Conservation (phyloP, 2,113 vertebrate genomes). For the Trachemys scripta region DNA sequence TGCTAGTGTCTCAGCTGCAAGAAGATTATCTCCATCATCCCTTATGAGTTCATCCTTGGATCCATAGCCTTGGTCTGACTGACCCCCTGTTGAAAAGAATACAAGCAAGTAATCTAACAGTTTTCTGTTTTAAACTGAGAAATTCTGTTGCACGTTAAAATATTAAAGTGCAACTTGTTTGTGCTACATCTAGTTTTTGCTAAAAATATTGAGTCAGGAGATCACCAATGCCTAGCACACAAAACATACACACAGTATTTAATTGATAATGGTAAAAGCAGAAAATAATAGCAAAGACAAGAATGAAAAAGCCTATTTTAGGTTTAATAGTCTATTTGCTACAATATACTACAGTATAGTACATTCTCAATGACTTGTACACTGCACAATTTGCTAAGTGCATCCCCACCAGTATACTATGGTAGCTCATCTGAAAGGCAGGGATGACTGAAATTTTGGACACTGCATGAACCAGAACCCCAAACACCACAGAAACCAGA, state of each 20-base stretch:
- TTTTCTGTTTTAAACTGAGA: background rate
- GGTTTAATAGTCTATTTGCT: background rate
- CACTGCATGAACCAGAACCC: background rate
- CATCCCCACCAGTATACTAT: background rate
- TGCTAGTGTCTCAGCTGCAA: slow-evolving; percentile 42
- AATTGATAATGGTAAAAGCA: background rate
- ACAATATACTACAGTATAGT: background rate
- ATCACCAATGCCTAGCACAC: background rate
- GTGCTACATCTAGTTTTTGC: background rate
- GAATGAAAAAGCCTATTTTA: background rate
- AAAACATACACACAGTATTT: background rate
- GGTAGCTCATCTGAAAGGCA: background rate
- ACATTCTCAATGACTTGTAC: background rate
- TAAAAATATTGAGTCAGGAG: background rate
- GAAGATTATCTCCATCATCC: slow-evolving; percentile 76
- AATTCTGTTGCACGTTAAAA: background rate
- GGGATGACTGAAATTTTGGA: background rate
- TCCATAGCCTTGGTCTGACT: slow-evolving; percentile 91
- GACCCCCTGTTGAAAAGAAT: slow-evolving; percentile 79
- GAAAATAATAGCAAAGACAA: background rate
- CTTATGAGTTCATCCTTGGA: slow-evolving; percentile 92
- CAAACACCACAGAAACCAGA: background rate
- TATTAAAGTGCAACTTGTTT: background rate
- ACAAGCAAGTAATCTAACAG: background rate
- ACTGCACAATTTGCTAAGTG: background rate